These are phyloP conservation scores for Prietella phreatophila DNA, from an alignment of 2,113 vertebrate genomes.

Conservation along the genomic window DNA sequence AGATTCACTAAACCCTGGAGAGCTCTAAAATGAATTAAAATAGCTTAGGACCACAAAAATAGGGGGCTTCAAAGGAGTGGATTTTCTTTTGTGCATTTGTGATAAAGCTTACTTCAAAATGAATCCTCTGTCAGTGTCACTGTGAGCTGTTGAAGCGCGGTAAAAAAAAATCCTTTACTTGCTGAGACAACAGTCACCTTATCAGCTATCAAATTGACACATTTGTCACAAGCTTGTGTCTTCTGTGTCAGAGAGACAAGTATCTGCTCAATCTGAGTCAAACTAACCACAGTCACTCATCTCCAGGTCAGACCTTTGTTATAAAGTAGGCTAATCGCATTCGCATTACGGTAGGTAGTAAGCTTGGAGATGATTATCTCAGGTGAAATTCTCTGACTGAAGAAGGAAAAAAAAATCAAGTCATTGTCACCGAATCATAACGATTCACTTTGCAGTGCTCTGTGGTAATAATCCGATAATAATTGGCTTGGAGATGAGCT, in stretches of 20 bases:
- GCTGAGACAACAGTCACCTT: constrained; percentile 17
- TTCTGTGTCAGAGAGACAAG: background rate
- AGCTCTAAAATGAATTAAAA: constrained; percentile 56
- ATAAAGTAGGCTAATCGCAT: constrained; percentile 13
- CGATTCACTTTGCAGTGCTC: constrained; percentile 24
- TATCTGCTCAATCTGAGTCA: background rate
- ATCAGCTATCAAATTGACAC: constrained; percentile 34
- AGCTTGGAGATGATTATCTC: constrained; percentile 20
- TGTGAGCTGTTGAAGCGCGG: background rate
- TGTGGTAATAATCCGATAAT: constrained; percentile 26
- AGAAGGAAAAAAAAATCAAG: background rate
- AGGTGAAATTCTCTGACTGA: constrained; percentile 26
- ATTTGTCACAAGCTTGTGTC: constrained; percentile 33
- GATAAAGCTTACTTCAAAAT: constrained; percentile 31
- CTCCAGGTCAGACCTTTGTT: background rate
- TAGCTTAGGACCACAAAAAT: constrained; percentile 50
- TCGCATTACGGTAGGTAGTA: background rate
- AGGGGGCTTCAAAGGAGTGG: constrained; percentile 46
- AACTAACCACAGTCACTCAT: background rate
- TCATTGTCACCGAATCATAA: background rate
- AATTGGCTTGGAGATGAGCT: constrained; percentile 45
- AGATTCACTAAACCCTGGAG: constrained; percentile 57
- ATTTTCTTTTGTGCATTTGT: constrained; percentile 38
- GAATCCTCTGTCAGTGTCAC: constrained; percentile 17
- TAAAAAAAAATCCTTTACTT: too few relatives aligned